Evolutionary conservation across 2,797 vertebrate genomes (phyloP), one percentile per base, ranked within the genome.

Genomic region (Catharus ustulatus): DNA sequence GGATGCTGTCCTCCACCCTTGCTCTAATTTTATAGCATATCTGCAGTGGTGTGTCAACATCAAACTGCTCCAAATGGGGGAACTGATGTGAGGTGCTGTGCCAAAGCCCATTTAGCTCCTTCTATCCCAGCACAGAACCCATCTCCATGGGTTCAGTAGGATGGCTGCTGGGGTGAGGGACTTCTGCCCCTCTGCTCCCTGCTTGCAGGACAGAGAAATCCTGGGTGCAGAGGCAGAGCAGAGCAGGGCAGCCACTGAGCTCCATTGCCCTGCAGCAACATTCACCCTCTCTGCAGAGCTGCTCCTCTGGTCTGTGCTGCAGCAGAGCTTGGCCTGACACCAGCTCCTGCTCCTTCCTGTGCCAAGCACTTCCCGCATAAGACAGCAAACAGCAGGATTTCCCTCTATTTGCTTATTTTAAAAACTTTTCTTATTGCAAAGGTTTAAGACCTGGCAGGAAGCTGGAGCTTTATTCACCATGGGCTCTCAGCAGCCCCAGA

Each of bases 371-470:
- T 61, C 69, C 58, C 0, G 0, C 83, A 81, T 30, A 72, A 91
- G 69, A 32, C 61, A 90, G 78, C 57, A 45, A 84, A 79, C 81
- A 87, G 89, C 83, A 94, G 80, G 80, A 86, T 75, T 86, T 81
- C 85, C 73, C 40, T 57, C 17, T 23, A 18, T 76, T 76, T 89
- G 46, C 61, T 94, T 82, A 13, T 36, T 84, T 89, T 54, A 16
- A 64, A 57, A 84, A 74, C 4, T 2, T 12, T 68, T 71, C 90
- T 93, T 79, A 36, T 24, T 84, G 71, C 54, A 83, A 80, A 85
- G 49, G 68, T 87, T 92, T 59, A 76, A 77, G 84, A 87, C 38
- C 90, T 72, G 78, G 42, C 75, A 79, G 90, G 72, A 84, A 95
- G 71, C 49, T 69, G 76, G 49, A 79, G 61, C 69, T 92, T 89